These are phyloP conservation scores for Halesus radiatus DNA, from an alignment of 1,140 invertebrate species.

Conservation along the genomic window DNA sequence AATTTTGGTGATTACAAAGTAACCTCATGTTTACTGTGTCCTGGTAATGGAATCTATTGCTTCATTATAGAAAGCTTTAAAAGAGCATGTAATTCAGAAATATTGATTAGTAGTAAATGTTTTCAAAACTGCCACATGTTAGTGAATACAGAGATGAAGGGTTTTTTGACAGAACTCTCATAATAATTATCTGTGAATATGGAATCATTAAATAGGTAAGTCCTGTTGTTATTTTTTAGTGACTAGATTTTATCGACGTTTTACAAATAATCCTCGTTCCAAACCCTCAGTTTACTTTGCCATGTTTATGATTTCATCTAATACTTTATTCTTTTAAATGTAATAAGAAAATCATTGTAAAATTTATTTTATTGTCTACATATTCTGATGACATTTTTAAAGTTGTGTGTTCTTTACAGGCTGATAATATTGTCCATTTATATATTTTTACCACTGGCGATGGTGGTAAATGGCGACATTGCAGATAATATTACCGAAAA, in stretches of 20 bases:
- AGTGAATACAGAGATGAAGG: not conserved
- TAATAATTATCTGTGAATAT: not conserved
- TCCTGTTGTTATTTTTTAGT: not conserved
- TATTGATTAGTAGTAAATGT: not conserved
- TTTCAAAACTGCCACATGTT: not conserved
- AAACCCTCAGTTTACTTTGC: no score
- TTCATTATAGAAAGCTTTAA: slow-evolving; percentile 2
- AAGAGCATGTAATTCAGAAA: not conserved
- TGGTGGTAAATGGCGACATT: not conserved
- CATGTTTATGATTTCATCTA: no score
- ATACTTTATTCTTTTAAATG: no score
- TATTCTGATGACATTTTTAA: no score
- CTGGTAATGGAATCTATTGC: not conserved
- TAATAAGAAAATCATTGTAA: no score
- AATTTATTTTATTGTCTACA: no score
- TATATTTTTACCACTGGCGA: no score
- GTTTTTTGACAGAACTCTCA: not conserved
- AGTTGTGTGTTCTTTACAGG: no score
- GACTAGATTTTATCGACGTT: no score
- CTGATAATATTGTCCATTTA: no score
- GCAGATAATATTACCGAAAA: not conserved
- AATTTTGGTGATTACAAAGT: not conserved
- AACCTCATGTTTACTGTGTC: not conserved
- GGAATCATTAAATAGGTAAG: not conserved
- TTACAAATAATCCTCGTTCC: no score